These are phyloP conservation scores for Scomber scombrus DNA, from an alignment of 2,113 vertebrate species.

Conservation along the genomic window DNA sequence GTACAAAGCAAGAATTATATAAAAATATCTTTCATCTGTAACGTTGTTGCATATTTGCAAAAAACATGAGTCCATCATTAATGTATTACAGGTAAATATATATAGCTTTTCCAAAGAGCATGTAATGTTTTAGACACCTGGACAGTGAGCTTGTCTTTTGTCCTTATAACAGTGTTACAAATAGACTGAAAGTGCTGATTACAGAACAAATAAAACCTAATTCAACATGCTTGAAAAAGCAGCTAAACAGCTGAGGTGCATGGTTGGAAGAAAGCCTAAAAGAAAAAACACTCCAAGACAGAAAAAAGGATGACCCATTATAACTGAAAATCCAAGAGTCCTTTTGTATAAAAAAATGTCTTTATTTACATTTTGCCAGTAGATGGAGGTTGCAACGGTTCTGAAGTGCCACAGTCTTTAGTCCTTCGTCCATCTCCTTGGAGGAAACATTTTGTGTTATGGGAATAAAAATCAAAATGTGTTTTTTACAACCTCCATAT, in stretches of 20 bases:
- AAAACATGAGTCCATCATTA: too few species aligned
- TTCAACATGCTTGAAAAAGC: neutral
- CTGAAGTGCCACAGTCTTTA: slow-evolving; percentile 24
- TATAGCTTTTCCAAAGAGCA: too few species aligned
- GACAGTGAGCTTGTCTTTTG: neutral
- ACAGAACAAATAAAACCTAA: neutral
- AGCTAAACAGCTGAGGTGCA: neutral
- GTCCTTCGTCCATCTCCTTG: slow-evolving; percentile 24
- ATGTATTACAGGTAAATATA: too few species aligned
- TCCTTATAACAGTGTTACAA: neutral
- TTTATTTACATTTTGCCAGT: slow-evolving; percentile 82
- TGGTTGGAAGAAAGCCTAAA: neutral
- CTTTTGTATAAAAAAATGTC: slow-evolving; percentile 58
- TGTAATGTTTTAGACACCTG: too few species aligned
- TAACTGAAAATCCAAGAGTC: neutral
- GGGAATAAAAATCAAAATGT: slow-evolving; percentile 18
- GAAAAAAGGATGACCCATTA: neutral
- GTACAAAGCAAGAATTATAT: too few species aligned
- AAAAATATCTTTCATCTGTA: too few species aligned
- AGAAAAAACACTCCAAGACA: slow-evolving; percentile 4
- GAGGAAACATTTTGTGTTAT: slow-evolving; percentile 14
- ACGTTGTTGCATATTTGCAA: too few species aligned
- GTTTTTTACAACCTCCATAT: neutral
- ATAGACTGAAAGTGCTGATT: neutral
- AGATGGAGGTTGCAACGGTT: slow-evolving; percentile 22